A percentile compares a stretch with the other conserved stretches of the same genome.
Conservation (phyloP, 2,797 vertebrate species). For the Alcedo atthis region DNA sequence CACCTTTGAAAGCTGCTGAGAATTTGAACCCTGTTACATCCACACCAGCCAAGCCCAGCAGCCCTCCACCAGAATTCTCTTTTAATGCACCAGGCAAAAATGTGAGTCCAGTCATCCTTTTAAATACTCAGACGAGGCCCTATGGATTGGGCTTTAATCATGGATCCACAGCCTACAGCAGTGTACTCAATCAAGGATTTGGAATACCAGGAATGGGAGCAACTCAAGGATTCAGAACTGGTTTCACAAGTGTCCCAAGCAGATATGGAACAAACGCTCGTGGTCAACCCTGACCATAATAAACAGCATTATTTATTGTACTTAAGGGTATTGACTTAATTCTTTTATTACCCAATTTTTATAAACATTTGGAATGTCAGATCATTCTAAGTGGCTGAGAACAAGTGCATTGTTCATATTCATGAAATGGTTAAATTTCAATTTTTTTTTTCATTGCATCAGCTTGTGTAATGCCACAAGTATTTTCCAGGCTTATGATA, state of each 20-base stretch:
- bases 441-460: conserved; percentile 39
- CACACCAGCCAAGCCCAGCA: conserved; percentile 89
- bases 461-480: conserved; percentile 46
- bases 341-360: conserved; percentile 72
- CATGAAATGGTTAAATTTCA: conserved; percentile 56
- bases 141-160: conserved; percentile 85
- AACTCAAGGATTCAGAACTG: conserved; percentile 88
- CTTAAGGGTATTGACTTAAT: conserved; percentile 68
- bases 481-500: conserved; percentile 33
- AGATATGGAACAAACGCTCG: conserved; percentile 81
- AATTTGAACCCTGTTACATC: conserved; percentile 86
- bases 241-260: conserved; percentile 79
- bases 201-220: conserved; percentile 75
- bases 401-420: conserved; percentile 64
- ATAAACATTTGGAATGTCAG: conserved; percentile 70
- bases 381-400: conserved; percentile 70
- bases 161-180: conserved; percentile 79
- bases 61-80: conserved; percentile 93
- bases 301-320: conserved; percentile 75
- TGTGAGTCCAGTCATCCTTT: conserved; percentile 83
- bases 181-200: conserved; percentile 81
- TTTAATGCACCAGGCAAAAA: conserved; percentile 93
- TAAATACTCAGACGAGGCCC: conserved; percentile 82
- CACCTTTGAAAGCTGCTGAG: conserved; percentile 69
- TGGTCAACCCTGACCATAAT: conserved; percentile 84